Base-by-base conservation (phyloP, 1,140 invertebrate species). In the Calephelis nemesis region DNA sequence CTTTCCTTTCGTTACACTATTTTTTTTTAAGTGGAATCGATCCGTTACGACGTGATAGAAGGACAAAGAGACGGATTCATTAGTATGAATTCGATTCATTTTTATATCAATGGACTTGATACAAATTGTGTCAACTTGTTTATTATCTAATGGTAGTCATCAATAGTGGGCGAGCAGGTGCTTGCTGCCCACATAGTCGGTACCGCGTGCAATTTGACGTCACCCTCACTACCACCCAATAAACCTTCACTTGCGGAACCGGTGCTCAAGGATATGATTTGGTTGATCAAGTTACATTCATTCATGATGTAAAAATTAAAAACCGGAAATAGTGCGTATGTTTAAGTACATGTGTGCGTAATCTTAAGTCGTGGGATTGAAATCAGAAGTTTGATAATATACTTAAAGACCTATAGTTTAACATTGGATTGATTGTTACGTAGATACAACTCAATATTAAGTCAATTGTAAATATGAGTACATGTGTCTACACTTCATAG, bases 141-240 rank as follows among this genome's bases (percentile, higher is more conserved):
- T 45, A 30, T 58, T 58, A 58, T 58, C 54, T 58, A 58, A 58
- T 58, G 30, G 15, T 12, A 58, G 54, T 58, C 54, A 58, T 15
- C 54, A 39, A 12, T 12, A 11, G 54, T 58, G 77, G 82, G 85
- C 64, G 78, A 72, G 71, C 81, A 83, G 82, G 82, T 84, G 81
- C 64, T 45, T 64, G 39, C 75, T 81, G 76, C 84, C 87, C 76
- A 86, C 85, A 77, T 76, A 65, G 52, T 50, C 72, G 78, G 85
- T 83, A 82, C 84, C 87, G 87, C 83, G 87, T 87, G 87, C 87
- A 88, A 69, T 63, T 65, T 87, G 76, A 87, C 84, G 85, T 89
- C 79, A 89, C 72, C 81, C 67, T 49, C 68, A 70, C 74, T 83
- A 74, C 87, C 87, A 87, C 71, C 74, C 60, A 74, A 76, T 69